phyloP scores from a whole-genome alignment of 2,888 invertebrate species.

The Dasysyrphus tricinctus region DNA sequence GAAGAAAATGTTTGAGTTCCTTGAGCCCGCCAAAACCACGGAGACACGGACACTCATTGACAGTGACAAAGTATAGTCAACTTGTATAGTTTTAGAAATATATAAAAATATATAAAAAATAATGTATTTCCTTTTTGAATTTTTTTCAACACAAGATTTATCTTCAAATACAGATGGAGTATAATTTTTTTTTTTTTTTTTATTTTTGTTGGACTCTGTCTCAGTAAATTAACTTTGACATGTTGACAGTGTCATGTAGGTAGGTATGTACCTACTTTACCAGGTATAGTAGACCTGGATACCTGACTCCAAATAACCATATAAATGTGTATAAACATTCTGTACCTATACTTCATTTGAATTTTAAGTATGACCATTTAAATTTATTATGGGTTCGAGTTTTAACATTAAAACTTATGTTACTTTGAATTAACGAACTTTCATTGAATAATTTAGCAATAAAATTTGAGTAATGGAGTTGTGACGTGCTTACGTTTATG shows the following conservation, averaged over 20 bases:
- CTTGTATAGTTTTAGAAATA: conserved; percentile 46
- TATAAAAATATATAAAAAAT: conserved; percentile 36
- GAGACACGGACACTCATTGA: conserved; percentile 57
- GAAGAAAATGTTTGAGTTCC: conserved; percentile 9
- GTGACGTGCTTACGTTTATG: conserved; percentile 52
- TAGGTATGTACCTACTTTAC: conserved; percentile 15
- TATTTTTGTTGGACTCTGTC: conserved; percentile 41
- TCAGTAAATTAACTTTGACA: conserved; percentile 73
- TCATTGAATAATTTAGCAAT: conserved; percentile 69
- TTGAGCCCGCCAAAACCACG: conserved; percentile 40
- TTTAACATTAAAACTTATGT: conserved; percentile 73
- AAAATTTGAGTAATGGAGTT: conserved; percentile 64
- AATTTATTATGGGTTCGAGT: conserved; percentile 74
- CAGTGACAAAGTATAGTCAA: conserved; percentile 71
- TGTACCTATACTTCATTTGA: conserved; percentile 65
- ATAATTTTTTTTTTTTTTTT: conserved; percentile 8
- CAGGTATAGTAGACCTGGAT: neutral
- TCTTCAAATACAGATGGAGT: conserved; percentile 50
- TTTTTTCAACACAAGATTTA: conserved; percentile 57
- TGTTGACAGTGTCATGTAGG: conserved; percentile 65
- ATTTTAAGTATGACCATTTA: conserved; percentile 71
- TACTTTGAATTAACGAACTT: conserved; percentile 72
- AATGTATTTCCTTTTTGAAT: conserved; percentile 60
- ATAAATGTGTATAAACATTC: neutral
- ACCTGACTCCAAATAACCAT: neutral